phyloP scores from a whole-genome alignment of 2,888 invertebrate species.

The Orthonevra nobilis region DNA sequence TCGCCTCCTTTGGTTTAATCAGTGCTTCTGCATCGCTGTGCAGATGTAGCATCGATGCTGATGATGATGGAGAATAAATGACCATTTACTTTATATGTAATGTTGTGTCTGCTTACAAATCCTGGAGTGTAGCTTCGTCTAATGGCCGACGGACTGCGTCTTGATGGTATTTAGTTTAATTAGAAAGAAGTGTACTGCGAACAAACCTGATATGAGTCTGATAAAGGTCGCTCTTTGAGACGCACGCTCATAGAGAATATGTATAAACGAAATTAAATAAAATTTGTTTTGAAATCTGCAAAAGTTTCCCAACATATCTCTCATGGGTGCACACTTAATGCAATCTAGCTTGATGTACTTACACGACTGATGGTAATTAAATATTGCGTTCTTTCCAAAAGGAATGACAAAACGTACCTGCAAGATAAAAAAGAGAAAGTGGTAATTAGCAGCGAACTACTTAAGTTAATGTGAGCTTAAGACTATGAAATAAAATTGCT shows the following conservation, averaged over 20 bases:
- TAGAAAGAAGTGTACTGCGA: constrained; percentile 19
- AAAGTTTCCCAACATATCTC: constrained; percentile 30
- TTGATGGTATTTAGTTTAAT: constrained; percentile 52
- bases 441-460: too few relatives aligned
- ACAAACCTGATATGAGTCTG: constrained; percentile 41
- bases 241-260: not conserved
- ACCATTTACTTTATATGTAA: constrained; percentile 46
- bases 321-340: too few relatives aligned
- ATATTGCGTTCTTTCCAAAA: constrained; percentile 18
- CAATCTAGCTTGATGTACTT: constrained; percentile 31
- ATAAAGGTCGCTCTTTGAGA: constrained; percentile 45
- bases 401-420: constrained; percentile 60
- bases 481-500: too few relatives aligned
- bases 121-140: not conserved
- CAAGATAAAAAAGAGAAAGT: constrained; percentile 8
- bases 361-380: constrained; percentile 30
- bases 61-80: constrained; percentile 43
- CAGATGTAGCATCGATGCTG: constrained; percentile 24
- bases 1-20: constrained; percentile 41
- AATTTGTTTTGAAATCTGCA: constrained; percentile 56
- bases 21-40: constrained; percentile 21
- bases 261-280: constrained; percentile 45
- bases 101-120: constrained; percentile 42
- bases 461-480: too few relatives aligned
- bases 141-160: constrained; percentile 24